Evolutionary conservation across 2,113 vertebrate species (phyloP), one percentile per base, ranked within the genome.

Genomic region (Saccopteryx bilineata): DNA sequence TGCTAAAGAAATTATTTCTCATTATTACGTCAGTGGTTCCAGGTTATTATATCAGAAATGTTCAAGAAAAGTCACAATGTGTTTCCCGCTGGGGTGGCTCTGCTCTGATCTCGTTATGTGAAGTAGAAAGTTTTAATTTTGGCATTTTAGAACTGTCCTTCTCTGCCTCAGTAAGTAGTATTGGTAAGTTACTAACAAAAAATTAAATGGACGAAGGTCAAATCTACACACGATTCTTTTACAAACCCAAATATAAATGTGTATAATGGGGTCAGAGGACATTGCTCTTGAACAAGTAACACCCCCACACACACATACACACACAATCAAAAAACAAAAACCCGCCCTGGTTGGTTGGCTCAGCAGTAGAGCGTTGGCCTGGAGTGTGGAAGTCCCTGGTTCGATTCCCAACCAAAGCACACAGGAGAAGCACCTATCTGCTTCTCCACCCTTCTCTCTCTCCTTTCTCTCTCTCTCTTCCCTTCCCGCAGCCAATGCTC

Each of bases 181-280:
- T 58, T 31, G 15, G 14, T 56, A 95, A 92, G 31, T 39, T 91
- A 72, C 60, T 63, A 75, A 85, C 17, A 74, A 52, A 75, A 94
- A 93, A 69, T 87, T 69, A 86, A 88, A 72, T 80, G n/a, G 31
- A 24, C 19, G 31, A 86, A 33, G 9, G 54, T 48, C 6, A 61
- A 90, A 75, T 21, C 24, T 94, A 52, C 12, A 52, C 4, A 68
- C 4, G 48, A 33, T 96, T 65, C 2, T 81, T 63, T 87, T 76
- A 71, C 63, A 87, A 86, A 52, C 3, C 54, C 33, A 75, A 85
- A 90, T 82, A 89, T 94, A 78, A 24, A 65, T 92, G 10, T 48
- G 31, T 5, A 71, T 86, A 93, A 15, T 76, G 39, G 19, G 33
- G 60, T 61, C 21, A 61, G 87, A 87, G 5, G 9, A 28, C 9